Base-by-base conservation (phyloP, 2,113 vertebrate species). In the Dissostichus mawsoni region DNA sequence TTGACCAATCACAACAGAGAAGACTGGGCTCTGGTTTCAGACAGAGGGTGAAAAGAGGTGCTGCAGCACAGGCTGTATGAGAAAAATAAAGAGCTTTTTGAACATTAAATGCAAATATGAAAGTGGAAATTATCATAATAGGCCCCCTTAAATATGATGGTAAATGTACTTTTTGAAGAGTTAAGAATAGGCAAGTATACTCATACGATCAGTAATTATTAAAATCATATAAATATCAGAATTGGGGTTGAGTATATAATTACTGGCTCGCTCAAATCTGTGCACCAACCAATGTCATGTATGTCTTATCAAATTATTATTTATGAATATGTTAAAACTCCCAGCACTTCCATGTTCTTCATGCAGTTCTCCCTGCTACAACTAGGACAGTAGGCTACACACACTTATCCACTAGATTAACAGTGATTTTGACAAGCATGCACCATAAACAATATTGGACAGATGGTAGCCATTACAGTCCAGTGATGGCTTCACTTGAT, bases 381-480 rank as follows among this genome's bases (percentile, higher is more conserved):
- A 7, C 5, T 17, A 9, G 18, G 23, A 52, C 18, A 59, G 36
- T 0, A 0, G 36, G n/a, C 33, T 2, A 23, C 18, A 18, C 67
- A 36, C 12, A 47, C 41, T 51, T 47, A 45, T 33, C 55, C n/a
- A n/a, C 47, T 63, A 64, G 66, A 87, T 76, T 69, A 82, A 74
- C 23, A 55, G 73, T 8, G 50, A 74, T 58, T 78, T 50, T 83
- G 74, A 82, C 81, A 71, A 62, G 70, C 78, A n/a, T 69, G 67
- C 72, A 44, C 59, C 76, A 80, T 47, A 53, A 79, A 85, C 72
- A 59, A 33, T 62, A 65, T 14, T 12, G 58, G 69, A 57, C 87
- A 89, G 87, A 87, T 85, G 84, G 81, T 29, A 73, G 64, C 72
- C 82, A 81, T 91, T 88, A 86, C 57, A 82, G 80, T 76, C 71